Percentiles rank a stretch among this genome's conserved stretches.
These are phyloP conservation scores for Lepidocyrtoides sp. DNA, from an alignment of 2,888 invertebrate genomes.

Conservation along the genomic window DNA sequence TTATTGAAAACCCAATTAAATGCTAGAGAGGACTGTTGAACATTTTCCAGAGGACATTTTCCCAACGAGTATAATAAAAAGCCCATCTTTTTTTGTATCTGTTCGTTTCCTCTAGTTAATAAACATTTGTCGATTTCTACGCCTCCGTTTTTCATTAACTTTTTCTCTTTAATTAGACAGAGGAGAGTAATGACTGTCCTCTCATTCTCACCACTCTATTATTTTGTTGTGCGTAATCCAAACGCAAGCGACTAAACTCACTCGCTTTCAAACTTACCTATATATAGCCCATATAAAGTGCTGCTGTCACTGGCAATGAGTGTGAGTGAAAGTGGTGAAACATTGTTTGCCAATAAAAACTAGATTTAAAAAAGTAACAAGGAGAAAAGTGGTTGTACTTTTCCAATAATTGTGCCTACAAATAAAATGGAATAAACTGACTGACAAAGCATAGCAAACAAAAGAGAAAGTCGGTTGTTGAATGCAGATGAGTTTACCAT, in stretches of 20 bases:
- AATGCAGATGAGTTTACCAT: not conserved
- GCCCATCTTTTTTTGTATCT: not conserved
- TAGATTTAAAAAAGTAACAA: not conserved
- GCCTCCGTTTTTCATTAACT: constrained; percentile 49
- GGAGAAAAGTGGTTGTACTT: constrained; percentile 28
- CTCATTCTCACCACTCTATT: too few relatives aligned
- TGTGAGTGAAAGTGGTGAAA: constrained; percentile 24
- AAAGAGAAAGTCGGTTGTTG: not conserved
- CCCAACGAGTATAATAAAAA: too few relatives aligned
- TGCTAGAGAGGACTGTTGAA: too few relatives aligned
- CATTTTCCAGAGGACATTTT: too few relatives aligned
- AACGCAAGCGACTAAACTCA: too few relatives aligned
- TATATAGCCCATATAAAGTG: not conserved
- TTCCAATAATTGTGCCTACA: constrained; percentile 31
- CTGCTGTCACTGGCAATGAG: not conserved
- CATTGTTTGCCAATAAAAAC: constrained; percentile 48
- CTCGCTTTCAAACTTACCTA: too few relatives aligned
- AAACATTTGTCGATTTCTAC: constrained; percentile 36
- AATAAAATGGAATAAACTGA: constrained; percentile 9
- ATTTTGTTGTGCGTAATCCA: not conserved
- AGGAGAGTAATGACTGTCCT: not conserved
- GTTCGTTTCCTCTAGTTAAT: not conserved
- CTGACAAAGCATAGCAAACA: not conserved
- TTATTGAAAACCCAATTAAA: too few relatives aligned
- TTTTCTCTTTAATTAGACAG: not conserved